Base-by-base conservation (phyloP, 1,140 invertebrate species). In the Lordiphosa clarofinis region DNA sequence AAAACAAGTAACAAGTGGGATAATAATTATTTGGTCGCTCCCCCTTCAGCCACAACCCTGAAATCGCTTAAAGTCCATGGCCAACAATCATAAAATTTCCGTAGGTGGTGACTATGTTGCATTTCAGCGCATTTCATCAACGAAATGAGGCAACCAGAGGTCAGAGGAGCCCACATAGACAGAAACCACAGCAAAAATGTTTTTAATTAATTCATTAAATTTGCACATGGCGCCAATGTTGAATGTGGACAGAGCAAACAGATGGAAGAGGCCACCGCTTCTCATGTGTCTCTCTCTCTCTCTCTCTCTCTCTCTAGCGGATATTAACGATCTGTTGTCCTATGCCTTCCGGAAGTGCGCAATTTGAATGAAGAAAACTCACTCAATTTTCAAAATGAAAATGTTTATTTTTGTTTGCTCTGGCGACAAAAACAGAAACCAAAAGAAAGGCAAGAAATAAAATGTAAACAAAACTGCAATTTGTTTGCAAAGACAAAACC, bases 141-240 rank as follows among this genome's bases (percentile, higher is more conserved):
- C 38, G 21, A 56, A 69, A 52, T 66, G 66, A 55, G 56, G 57
- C 54, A 71, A 62, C 39, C 54, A 50, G 55, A 72, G 68, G 64
- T 72, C 68, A 53, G 48, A 42, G 12, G 33, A 38, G 35, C 40
- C n/a, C 38, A 19, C 15, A 43, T 13, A 38, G 31, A 59, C 31
- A 52, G 24, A 28, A 28, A 28, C 24, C 24, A 28, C 3, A 21
- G 21, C 57, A 36, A 46, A 15, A 24, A 24, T 21, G 38, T 35
- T 56, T 68, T 58, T 69, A 72, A 72, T 72, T 72, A 72, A 72
- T 69, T 72, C 69, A 72, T 72, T 72, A 69, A 72, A 60, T 50
- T 70, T 47, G 65, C 68, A 67, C 43, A 62, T 68, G 58, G 48
- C 64, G 64, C 49, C 64, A 31, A 12, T 31, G 24, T 28, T 28